Evolutionary conservation across 2,888 invertebrate genomes (phyloP).

Genomic region (Palloptera scutellata): DNA sequence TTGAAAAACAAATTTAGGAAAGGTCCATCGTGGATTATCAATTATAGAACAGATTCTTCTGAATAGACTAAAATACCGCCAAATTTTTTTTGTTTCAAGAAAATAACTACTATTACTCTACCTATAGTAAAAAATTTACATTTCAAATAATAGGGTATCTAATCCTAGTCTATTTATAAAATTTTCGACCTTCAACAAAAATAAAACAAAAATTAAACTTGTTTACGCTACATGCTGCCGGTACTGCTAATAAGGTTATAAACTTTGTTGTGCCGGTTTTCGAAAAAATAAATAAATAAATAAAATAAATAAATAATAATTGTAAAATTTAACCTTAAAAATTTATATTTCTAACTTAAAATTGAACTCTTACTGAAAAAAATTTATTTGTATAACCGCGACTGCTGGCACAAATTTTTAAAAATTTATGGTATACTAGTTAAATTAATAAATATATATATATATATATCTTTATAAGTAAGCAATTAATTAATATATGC

Average conservation of each 20-base stretch:
- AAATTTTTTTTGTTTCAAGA: slow-evolving; percentile 75
- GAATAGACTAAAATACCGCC: slow-evolving; percentile 76
- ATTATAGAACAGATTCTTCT: slow-evolving; percentile 76
- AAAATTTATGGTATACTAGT: slow-evolving; percentile 1
- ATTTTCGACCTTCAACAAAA: slow-evolving; percentile 71
- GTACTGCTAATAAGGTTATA: too few relatives aligned
- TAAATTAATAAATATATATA: slow-evolving; percentile 26
- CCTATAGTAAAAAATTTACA: slow-evolving; percentile 50
- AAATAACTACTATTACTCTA: slow-evolving; percentile 69
- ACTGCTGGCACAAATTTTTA: slow-evolving; percentile 71
- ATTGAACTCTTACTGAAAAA: slow-evolving; percentile 65
- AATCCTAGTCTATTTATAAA: slow-evolving; percentile 72
- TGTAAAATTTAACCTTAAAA: slow-evolving; percentile 60
- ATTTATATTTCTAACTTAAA: slow-evolving; percentile 72
- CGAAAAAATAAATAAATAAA: too few relatives aligned
- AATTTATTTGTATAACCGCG: slow-evolving; percentile 74
- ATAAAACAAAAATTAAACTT: slow-evolving; percentile 64
- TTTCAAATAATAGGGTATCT: slow-evolving; percentile 74
- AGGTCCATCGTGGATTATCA: slow-evolving; percentile 69
- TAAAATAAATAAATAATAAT: too few relatives aligned
- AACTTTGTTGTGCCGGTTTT: too few relatives aligned
- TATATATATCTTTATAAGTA: slow-evolving; percentile 27
- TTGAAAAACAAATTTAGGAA: slow-evolving; percentile 63
- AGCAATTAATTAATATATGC: slow-evolving; percentile 28
- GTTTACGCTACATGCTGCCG: too few relatives aligned